Evolutionary conservation across 2,888 invertebrate genomes (phyloP).

Genomic region (Deilephila elpenor): DNA sequence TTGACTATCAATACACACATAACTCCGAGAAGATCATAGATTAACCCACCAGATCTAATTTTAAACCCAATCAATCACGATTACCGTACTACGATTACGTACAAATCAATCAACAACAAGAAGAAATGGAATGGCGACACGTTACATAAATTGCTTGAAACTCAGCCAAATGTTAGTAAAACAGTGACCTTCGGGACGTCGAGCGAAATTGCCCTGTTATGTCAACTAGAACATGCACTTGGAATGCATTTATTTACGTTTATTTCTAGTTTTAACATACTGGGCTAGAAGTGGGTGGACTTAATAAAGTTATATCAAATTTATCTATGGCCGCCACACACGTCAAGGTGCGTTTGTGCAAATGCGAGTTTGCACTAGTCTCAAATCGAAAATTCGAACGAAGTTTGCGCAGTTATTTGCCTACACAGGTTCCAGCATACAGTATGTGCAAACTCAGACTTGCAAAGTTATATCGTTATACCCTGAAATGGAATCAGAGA

Average conservation of each 20-base stretch:
- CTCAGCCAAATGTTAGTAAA: constrained; percentile 18
- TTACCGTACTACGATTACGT: constrained; percentile 6
- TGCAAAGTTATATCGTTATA: no score
- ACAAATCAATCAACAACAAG: constrained; percentile 14
- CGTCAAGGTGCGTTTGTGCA: no score
- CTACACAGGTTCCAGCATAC: no score
- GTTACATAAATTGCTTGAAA: constrained; percentile 22
- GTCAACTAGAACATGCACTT: constrained; percentile 9
- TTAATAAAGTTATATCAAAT: no score
- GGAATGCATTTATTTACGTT: neutral
- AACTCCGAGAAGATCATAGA: no score
- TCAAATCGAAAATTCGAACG: no score
- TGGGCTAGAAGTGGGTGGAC: neutral
- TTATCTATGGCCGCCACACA: no score
- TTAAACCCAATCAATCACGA: neutral
- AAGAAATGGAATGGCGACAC: constrained; percentile 10
- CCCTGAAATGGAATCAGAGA: no score
- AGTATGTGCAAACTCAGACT: no score
- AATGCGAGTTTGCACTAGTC: no score
- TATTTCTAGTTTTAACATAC: neutral
- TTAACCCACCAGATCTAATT: neutral
- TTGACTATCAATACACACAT: no score
- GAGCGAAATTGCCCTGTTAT: constrained; percentile 8
- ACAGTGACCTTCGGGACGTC: constrained; percentile 10
- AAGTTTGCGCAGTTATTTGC: no score